Conservation (phyloP, 35 echinoderm and acorn worm genomes). For the Eucidaris tribuloides region DNA sequence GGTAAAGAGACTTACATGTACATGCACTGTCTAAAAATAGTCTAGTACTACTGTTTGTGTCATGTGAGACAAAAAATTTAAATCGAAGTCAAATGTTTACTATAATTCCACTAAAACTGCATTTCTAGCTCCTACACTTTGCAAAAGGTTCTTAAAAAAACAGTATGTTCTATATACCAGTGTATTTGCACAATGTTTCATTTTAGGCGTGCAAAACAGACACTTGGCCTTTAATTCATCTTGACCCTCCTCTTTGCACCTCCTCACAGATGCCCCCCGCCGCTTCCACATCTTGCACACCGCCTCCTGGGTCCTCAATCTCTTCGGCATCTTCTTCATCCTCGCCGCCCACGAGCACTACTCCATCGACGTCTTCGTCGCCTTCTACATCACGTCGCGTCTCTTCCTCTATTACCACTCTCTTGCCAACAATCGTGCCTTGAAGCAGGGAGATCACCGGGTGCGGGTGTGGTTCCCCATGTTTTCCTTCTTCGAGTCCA, state of each 20-base stretch:
- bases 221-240: no score
- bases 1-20: no score
- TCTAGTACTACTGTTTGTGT: no score
- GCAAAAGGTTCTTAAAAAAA: no score
- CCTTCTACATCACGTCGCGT: conserved; percentile 97
- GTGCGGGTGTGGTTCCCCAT: conserved; percentile 92
- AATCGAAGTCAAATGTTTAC: no score
- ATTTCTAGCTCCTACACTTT: no score
- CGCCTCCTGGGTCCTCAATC: conserved; percentile 83
- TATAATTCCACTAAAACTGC: no score
- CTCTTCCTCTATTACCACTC: conserved; percentile 98
- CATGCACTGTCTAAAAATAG: no score
- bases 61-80: no score
- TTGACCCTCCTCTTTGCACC: not conserved
- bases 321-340: conserved; percentile 97
- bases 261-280: conserved; percentile 74
- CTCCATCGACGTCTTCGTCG: conserved; percentile 97
- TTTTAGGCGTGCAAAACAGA: no score
- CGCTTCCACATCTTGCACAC: conserved; percentile 84
- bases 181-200: no score
- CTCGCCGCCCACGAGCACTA: conserved; percentile 96
- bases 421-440: conserved; percentile 78
- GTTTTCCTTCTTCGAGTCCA: conserved; percentile 90
- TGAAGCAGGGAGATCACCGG: conserved; percentile 63
- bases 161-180: no score